Conservation (phyloP, 2,113 vertebrate species). For the Anolis sagrei region DNA sequence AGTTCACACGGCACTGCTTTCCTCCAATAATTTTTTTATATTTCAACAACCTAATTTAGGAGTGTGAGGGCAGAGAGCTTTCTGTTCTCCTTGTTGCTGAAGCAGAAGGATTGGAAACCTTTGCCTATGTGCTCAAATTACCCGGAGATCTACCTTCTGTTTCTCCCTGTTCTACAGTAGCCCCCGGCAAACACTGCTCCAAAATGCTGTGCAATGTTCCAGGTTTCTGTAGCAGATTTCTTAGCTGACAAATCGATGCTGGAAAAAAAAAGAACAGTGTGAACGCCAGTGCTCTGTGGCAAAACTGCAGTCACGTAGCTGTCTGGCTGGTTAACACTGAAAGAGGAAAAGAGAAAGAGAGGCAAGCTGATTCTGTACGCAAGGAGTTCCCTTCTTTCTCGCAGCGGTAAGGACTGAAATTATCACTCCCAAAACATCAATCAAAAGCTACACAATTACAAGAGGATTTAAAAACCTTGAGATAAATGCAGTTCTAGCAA, state of each 20-base stretch:
- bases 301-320: background rate
- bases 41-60: background rate
- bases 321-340: constrained; percentile 29
- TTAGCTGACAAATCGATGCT: background rate
- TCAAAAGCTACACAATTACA: constrained; percentile 28
- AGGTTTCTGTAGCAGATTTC: background rate
- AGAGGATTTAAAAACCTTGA: constrained; percentile 52
- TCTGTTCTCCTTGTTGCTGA: background rate
- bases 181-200: background rate
- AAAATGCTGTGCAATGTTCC: no score
- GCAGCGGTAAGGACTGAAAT: constrained; percentile 12
- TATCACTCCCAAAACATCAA: constrained; percentile 33
- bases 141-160: background rate
- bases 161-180: background rate
- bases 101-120: background rate
- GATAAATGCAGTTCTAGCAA: constrained; percentile 39
- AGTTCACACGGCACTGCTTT: background rate
- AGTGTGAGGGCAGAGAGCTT: background rate
- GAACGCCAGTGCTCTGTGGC: background rate
- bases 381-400: constrained; percentile 29
- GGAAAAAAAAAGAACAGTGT: background rate
- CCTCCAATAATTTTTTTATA: background rate
- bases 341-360: constrained; percentile 26
- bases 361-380: constrained; percentile 29
- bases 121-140: background rate